Conservation (phyloP, 2,888 invertebrate genomes). For the Odontomyia ornata region DNA sequence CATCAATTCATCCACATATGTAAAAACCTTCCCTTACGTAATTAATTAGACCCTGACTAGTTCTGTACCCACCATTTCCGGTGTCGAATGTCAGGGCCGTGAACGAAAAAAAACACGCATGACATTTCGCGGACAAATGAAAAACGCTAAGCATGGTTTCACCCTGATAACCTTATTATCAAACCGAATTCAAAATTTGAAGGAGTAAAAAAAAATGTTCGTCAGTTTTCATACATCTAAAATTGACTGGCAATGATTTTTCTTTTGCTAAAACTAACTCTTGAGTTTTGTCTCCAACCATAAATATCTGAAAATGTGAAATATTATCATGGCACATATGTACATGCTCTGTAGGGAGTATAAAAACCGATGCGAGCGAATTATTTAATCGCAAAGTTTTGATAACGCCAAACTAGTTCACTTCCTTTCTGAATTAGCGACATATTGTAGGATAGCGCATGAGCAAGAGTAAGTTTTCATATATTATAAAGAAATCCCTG, state of each 20-base stretch:
- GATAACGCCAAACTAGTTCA: constrained; percentile 43
- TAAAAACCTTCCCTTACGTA: no score
- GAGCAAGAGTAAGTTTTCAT: no score
- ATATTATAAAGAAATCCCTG: no score
- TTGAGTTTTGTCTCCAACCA: no score
- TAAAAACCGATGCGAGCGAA: neutral
- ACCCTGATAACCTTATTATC: neutral
- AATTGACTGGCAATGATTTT: no score
- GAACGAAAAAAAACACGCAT: neutral
- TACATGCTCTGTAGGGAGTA: neutral
- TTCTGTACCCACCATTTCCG: constrained; percentile 4
- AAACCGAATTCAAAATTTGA: neutral
- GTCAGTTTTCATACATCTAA: no score
- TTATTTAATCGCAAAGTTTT: constrained; percentile 30
- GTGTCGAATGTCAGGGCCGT: constrained; percentile 20
- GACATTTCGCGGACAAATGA: neutral
- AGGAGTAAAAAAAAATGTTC: neutral
- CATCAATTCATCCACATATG: no score
- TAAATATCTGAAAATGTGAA: no score
- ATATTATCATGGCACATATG: neutral
- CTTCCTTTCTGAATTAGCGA: constrained; percentile 40
- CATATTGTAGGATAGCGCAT: neutral
- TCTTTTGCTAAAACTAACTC: no score
- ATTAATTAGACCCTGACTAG: constrained; percentile 1
- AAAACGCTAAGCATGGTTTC: neutral